Base-by-base conservation (phyloP, 2,797 vertebrate genomes). In the Epinephelus coioides region DNA sequence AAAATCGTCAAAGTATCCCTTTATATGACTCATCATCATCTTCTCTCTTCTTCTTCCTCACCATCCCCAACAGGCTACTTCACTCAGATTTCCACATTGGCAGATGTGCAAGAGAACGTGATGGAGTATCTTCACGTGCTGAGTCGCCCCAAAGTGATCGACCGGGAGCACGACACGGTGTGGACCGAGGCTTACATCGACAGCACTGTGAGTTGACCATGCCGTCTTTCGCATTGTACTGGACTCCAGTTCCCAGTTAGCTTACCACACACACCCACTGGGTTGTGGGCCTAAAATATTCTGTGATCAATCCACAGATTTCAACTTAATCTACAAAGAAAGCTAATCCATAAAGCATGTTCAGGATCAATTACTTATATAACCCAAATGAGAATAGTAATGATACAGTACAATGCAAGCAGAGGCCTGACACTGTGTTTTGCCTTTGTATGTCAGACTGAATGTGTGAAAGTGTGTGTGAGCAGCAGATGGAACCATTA, bases 111-210 rank as follows among this genome's bases (percentile, higher is more conserved):
- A 77, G 98, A 99, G 92, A 99, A 99, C 2, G 98, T 99, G 79
- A 99, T 99, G 98, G 98, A 99, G 87, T 99, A 99, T 79, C 97
- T 99, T 17, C 98, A 99, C 0, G 98, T 99, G 43, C 96, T 99
- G 64, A 99, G 98, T 90, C 95, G 98, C n/a, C 98, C 98, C 18
- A 99, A 99, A 88, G 98, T 99, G 59, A 99, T 99, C 19, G 98
- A 99, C 92, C 98, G 96, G 85, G 98, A 99, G 69, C 98, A 99
- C 0, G 98, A 99, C 8, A 97, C 98, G 0, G 97, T 99, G 47
- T 99, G 98, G 98, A 99, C 98, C 0, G 98, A 99, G 89, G 98
- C 98, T 0, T 99, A 99, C 91, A 96, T 99, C 21, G 98, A 99
- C 88, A 99, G 95, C 95, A 99, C 98, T 9, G 98, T 99, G 94